Conservation (phyloP, 2,113 vertebrate species). For the Pollachius pollachius region DNA sequence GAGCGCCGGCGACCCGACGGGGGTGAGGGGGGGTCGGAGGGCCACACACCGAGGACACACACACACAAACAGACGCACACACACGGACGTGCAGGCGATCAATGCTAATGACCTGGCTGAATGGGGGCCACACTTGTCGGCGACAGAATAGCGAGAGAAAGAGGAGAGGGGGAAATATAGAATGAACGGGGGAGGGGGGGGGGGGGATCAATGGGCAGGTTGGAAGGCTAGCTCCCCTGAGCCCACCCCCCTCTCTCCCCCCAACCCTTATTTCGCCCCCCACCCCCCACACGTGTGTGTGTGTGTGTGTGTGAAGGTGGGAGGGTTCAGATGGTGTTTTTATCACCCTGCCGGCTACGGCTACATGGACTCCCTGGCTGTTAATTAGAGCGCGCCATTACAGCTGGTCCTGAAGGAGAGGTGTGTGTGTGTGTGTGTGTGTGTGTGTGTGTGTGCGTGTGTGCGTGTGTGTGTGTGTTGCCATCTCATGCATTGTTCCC, state of each 20-base stretch:
- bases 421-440: slow-evolving; percentile 1
- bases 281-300: slow-evolving; percentile 28
- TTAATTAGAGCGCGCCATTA: slow-evolving; percentile 58
- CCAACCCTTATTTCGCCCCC: slow-evolving; percentile 32
- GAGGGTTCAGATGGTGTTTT: slow-evolving; percentile 70
- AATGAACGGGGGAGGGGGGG: slow-evolving; percentile 29
- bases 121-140: slow-evolving; percentile 36
- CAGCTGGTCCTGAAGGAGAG: slow-evolving; percentile 9
- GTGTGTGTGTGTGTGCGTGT: slow-evolving; percentile 10
- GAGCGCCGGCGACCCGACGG: too few species aligned
- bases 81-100: slow-evolving; percentile 27
- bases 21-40: slow-evolving; percentile 1
- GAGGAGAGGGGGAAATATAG: slow-evolving; percentile 39
- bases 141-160: slow-evolving; percentile 18
- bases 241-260: slow-evolving; percentile 54
- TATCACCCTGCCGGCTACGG: slow-evolving; percentile 52
- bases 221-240: slow-evolving; percentile 50
- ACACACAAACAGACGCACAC: not conserved
- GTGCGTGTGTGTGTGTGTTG: slow-evolving; percentile 13
- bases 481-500: slow-evolving; percentile 22
- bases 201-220: slow-evolving; percentile 55
- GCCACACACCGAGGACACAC: not conserved
- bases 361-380: slow-evolving; percentile 57
- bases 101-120: slow-evolving; percentile 60
- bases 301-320: slow-evolving; percentile 3